Base-by-base conservation (phyloP, 1,140 invertebrate species). In the Heliconius congener region DNA sequence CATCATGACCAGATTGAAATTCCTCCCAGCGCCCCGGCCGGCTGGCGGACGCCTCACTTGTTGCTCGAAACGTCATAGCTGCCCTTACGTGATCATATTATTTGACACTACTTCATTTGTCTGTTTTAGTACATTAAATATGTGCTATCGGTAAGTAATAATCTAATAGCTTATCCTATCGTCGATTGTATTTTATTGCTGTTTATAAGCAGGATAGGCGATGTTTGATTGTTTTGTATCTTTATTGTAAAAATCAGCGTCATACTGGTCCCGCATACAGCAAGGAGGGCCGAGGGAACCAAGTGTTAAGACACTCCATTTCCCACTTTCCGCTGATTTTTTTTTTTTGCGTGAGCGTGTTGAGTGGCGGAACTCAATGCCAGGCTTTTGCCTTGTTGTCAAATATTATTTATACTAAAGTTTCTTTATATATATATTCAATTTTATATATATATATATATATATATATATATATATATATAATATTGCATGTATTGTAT, bases 1-100 rank as follows among this genome's bases (percentile, higher is more conserved):
- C 91, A 91, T 92, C 91, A 90, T 82, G 83, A 80, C 85, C 88
- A 91, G 89, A 92, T 93, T 93, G 89, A 90, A 91, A 93, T 93
- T 92, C 90, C 88, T 87, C 84, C 85, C 83, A 83, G 82, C 84
- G 82, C 86, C 87, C 83, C 87, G 85, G 90, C 78, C 90, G 89
- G 81, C 90, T 83, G 85, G 77, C 85, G 84, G 92, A 88, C 92
- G 91, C 91, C 81, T 84, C 83, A 91, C 92, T 92, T 93, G 91
- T 93, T 93, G 91, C 90, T 81, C 85, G 83, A 88, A 91, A 91
- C 89, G 88, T 91, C 87, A 90, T 91, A 93, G 92, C 89, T 86
- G 85, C 87, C 88, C 86, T 73, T 83, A 90, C 91, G 88, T 92
- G 90, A 91, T 83, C 82, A 81, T 86, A 91, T 89, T 89, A 88